phyloP scores from a whole-genome alignment of 2,888 invertebrate species.

The Cryptosula pallasiana region DNA sequence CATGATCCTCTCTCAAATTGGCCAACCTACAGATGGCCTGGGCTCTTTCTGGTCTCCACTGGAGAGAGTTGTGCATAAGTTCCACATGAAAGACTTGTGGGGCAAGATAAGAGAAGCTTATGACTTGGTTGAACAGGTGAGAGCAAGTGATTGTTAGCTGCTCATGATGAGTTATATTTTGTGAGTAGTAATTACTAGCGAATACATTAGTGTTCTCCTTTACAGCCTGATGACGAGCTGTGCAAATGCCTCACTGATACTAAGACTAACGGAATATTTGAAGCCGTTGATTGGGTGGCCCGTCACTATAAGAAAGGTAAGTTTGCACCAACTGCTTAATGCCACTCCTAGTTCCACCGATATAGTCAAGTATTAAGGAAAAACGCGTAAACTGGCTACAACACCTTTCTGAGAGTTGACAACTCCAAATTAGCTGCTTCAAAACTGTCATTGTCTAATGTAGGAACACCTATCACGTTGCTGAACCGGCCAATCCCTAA shows the following conservation, averaged over 20 bases:
- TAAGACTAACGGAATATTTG: conserved; percentile 35
- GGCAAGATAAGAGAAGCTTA: conserved; percentile 27
- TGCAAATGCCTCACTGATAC: conserved; percentile 35
- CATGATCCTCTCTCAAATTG: conserved; percentile 35
- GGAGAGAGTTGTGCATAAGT: conserved; percentile 38
- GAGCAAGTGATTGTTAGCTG: neutral
- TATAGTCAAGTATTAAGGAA: no score
- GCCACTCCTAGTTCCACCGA: no score
- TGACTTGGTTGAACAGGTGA: conserved; percentile 16
- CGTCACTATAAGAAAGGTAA: conserved; percentile 35
- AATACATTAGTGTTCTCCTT: no score
- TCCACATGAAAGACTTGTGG: conserved; percentile 41
- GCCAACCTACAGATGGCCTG: conserved; percentile 36
- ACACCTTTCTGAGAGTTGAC: no score
- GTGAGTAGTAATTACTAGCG: no score
- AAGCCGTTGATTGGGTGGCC: conserved; percentile 36
- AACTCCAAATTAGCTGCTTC: no score
- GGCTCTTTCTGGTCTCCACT: conserved; percentile 40
- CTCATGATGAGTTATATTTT: no score
- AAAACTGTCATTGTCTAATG: neutral
- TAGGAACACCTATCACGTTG: conserved; percentile 40
- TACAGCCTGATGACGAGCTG: conserved; percentile 30
- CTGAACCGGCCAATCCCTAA: conserved; percentile 41
- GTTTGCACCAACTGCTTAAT: no score
- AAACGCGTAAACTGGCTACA: no score